Base-by-base conservation (phyloP, 2,888 invertebrate species). In the Cyclophora punctaria region DNA sequence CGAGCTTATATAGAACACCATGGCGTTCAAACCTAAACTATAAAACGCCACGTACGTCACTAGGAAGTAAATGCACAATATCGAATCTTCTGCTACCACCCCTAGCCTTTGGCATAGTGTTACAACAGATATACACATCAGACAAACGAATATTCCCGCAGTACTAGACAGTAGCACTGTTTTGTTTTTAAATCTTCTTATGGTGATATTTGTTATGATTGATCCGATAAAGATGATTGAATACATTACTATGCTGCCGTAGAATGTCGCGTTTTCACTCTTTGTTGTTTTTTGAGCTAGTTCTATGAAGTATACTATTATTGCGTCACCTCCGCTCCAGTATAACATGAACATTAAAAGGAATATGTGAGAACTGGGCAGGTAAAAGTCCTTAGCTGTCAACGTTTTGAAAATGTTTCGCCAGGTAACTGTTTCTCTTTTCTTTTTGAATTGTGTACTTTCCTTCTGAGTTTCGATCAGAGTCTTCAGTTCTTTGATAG, bases 111-210 rank as follows among this genome's bases (percentile, higher is more conserved):
- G 49, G 4, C 48, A 35, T 41, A 6, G 45, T 20, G 40, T 37
- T 3, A 43, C 7, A 46, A 51, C 7, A 45, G 44, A 6, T 34
- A 20, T 5, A 50, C 1, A 5, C 51, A 44, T 6, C 34, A 49
- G 35, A 6, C 44, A 37, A 33, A 48, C 5, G n/a, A 34, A n/a
- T 20, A 48, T 41, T 7, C 53, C 48, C 5, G 35, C 2, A n/a
- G 37, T 42, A 50, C 56, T 53, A 0, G 5, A 44, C 3, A 55
- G n/a, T 3, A 61, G 7, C 4, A 61, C 20, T 4, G 46, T 46
- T 50, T 59, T 61, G 42, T 54, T 56, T 3, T 50, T 50, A 47
- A 54, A 60, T 34, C 34, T 51, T 20, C 46, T 57, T 4, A 49
- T 41, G 5, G 53, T 47, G 3, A 46, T 33, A 33, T 46, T 49